These are phyloP conservation scores for Sclerodermus sp. DNA, from an alignment of 2,888 invertebrate genomes.

Conservation along the genomic window DNA sequence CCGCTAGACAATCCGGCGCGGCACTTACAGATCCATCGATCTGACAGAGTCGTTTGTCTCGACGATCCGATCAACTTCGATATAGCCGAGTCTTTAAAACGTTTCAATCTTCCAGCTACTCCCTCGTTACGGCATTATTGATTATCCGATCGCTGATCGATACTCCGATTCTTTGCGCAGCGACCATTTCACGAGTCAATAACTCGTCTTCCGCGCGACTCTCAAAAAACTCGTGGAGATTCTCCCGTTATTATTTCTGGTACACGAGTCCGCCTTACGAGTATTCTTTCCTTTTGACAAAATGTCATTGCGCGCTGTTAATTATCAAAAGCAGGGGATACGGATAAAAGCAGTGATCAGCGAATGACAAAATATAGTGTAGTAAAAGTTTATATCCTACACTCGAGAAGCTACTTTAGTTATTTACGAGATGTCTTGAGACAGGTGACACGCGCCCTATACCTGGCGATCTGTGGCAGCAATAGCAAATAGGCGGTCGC, in stretches of 20 bases:
- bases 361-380: too few species aligned
- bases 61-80: conserved; percentile 1
- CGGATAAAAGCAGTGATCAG: too few species aligned
- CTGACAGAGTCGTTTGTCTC: conserved; percentile 23
- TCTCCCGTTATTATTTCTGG: too few species aligned
- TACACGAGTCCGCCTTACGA: too few species aligned
- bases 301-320: too few species aligned
- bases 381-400: too few species aligned
- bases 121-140: conserved; percentile 44
- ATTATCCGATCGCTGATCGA: conserved; percentile 32
- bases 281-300: too few species aligned
- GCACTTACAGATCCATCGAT: conserved; percentile 37
- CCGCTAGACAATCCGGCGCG: conserved; percentile 35
- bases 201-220: too few species aligned
- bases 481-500: conserved; percentile 8
- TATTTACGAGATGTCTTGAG: conserved; percentile 41
- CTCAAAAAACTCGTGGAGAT: too few species aligned
- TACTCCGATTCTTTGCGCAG: too few species aligned
- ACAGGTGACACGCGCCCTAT: conserved; percentile 41
- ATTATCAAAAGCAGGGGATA: too few species aligned
- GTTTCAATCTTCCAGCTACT: conserved; percentile 28
- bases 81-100: conserved; percentile 27
- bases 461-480: conserved; percentile 18
- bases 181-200: conserved; percentile 1
- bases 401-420: too few species aligned